A percentile compares a stretch with the other conserved stretches of the same genome.
These are phyloP conservation scores for Procambarus virginalis DNA, from an alignment of 1,140 invertebrate species.

Conservation along the genomic window DNA sequence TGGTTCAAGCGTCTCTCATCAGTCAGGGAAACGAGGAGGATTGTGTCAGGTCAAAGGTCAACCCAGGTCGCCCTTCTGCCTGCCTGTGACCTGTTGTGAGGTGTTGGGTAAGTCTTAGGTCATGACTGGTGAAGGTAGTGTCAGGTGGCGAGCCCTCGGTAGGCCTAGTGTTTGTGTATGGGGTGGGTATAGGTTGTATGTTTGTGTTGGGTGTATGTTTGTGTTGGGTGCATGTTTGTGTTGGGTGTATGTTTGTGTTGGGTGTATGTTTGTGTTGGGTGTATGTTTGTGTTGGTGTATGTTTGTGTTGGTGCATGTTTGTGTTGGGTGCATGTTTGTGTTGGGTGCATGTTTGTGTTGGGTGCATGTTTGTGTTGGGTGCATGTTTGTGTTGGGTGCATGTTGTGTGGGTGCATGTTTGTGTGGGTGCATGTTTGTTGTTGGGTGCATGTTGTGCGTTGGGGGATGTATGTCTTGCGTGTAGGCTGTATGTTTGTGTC, in stretches of 20 bases:
- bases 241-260: too few species aligned
- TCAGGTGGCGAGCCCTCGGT: neutral
- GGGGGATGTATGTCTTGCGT: too few species aligned
- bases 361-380: too few species aligned
- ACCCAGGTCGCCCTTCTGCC: conserved; percentile 28
- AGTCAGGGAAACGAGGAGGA: conserved; percentile 12
- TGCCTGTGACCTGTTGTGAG: conserved; percentile 38
- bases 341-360: too few species aligned
- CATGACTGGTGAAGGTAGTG: neutral
- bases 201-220: neutral
- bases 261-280: neutral
- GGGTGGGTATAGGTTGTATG: neutral
- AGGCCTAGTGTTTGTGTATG: neutral
- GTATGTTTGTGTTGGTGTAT: neutral
- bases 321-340: neutral
- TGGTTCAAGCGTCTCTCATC: neutral
- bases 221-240: neutral
- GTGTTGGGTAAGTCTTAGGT: conserved; percentile 34
- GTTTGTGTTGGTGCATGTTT: neutral
- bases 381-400: too few species aligned
- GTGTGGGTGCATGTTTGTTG: too few species aligned
- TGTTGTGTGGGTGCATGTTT: neutral
- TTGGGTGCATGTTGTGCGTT: too few species aligned
- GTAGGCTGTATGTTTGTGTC: too few species aligned
- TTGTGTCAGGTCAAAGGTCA: neutral